A percentile compares a stretch with the other conserved stretches of the same genome.
phyloP scores from a whole-genome alignment of 2,113 vertebrate genomes.

The Clarias batrachus region DNA sequence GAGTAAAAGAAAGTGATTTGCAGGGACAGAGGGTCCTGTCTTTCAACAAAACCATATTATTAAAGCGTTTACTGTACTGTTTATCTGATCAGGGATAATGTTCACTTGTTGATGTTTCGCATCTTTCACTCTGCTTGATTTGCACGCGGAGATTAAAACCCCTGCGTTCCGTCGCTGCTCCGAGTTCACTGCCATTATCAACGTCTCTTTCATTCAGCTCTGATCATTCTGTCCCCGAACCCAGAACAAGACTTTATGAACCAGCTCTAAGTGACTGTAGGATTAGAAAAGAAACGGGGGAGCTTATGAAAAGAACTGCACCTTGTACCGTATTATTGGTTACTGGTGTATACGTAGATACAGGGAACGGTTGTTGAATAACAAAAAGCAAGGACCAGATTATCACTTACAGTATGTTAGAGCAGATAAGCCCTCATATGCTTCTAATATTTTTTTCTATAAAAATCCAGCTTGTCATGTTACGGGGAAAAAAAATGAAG shows the following conservation, averaged over 20 bases:
- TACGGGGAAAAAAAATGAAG: not conserved
- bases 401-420: not conserved
- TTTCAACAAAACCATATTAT: not conserved
- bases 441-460: not conserved
- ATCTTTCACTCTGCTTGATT: not conserved
- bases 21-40: not conserved
- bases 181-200: not conserved
- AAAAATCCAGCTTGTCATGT: not conserved
- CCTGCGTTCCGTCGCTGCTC: not conserved
- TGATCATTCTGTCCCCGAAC: not conserved
- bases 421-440: not conserved
- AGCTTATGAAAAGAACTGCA: not conserved
- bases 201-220: not conserved
- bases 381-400: not conserved
- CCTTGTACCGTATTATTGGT: not conserved
- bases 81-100: not conserved
- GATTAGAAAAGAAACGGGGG: not conserved
- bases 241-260: constrained; percentile 8
- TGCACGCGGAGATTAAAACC: not conserved
- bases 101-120: not conserved
- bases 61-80: not conserved
- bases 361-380: not conserved
- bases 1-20: too few species aligned
- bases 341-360: not conserved
- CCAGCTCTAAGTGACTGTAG: not conserved